These are phyloP conservation scores for Zeuzera pyrina DNA, from an alignment of 2,888 invertebrate genomes.

Conservation along the genomic window DNA sequence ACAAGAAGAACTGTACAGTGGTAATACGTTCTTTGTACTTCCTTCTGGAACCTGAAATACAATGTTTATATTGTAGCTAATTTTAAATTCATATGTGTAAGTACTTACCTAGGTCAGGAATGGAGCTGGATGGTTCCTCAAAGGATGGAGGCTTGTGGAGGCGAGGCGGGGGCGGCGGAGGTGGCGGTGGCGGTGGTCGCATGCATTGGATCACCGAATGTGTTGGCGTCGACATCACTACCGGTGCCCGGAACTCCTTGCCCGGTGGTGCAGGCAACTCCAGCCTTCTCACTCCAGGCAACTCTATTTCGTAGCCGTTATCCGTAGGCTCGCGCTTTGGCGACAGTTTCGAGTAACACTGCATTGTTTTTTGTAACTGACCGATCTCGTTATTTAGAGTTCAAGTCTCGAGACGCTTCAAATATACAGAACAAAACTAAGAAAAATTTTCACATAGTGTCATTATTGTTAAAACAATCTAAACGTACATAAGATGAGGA, in stretches of 20 bases:
- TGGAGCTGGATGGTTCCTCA: conserved; percentile 90
- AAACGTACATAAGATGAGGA: conserved; percentile 30
- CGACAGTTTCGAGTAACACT: conserved; percentile 60
- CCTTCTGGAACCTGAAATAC: no score
- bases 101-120: conserved; percentile 88
- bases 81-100: neutral
- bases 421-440: conserved; percentile 17
- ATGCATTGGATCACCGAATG: conserved; percentile 69
- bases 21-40: no score
- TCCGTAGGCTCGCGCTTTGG: conserved; percentile 59
- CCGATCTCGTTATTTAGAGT: conserved; percentile 14
- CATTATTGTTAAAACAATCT: conserved; percentile 17
- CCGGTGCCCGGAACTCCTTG: conserved; percentile 64
- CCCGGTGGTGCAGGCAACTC: conserved; percentile 64
- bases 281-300: conserved; percentile 44
- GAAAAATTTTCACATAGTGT: conserved; percentile 25
- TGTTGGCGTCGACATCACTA: conserved; percentile 44
- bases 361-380: conserved; percentile 44
- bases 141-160: conserved; percentile 69
- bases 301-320: conserved; percentile 45
- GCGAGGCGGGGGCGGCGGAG: conserved; percentile 65
- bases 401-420: conserved; percentile 4
- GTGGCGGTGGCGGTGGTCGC: conserved; percentile 64
- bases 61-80: no score
- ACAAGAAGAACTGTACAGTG: no score